Conservation (phyloP, 2,888 invertebrate species). For the Ophion costatus region DNA sequence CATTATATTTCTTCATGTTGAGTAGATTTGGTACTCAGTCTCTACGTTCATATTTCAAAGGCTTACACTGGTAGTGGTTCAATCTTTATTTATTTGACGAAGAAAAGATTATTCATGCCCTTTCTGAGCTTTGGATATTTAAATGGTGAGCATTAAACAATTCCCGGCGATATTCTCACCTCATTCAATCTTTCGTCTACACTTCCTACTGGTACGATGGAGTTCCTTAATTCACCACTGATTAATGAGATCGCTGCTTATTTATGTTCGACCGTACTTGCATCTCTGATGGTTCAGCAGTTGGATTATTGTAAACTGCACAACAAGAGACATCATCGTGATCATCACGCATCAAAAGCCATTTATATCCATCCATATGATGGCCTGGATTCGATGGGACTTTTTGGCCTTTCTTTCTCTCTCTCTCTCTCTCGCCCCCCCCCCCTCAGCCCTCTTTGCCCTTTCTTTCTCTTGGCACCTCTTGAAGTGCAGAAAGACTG, state of each 20-base stretch:
- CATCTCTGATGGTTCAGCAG: constrained; percentile 5
- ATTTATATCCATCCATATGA: constrained; percentile 53
- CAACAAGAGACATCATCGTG: constrained; percentile 56
- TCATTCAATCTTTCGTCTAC: constrained; percentile 5
- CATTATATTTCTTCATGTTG: too few relatives aligned
- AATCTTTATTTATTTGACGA: neutral
- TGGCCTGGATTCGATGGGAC: constrained; percentile 31
- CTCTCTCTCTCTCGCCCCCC: neutral
- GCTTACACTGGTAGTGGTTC: neutral
- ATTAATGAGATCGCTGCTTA: constrained; percentile 37
- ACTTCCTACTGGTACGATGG: neutral
- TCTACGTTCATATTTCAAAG: too few relatives aligned
- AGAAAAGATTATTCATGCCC: neutral
- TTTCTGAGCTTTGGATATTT: neutral
- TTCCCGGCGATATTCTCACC: neutral
- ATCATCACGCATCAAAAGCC: constrained; percentile 64
- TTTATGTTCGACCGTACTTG: constrained; percentile 16
- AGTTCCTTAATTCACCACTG: constrained; percentile 32
- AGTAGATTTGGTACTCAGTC: too few relatives aligned
- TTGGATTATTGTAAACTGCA: constrained; percentile 14
- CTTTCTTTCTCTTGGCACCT: constrained; percentile 60
- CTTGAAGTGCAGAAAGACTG: constrained; percentile 60
- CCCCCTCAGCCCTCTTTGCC: constrained; percentile 24
- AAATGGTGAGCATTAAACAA: neutral
- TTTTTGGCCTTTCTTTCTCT: constrained; percentile 34